Evolutionary conservation across 2,888 invertebrate species (phyloP).

Genomic region (Leptogaster cylindrica): DNA sequence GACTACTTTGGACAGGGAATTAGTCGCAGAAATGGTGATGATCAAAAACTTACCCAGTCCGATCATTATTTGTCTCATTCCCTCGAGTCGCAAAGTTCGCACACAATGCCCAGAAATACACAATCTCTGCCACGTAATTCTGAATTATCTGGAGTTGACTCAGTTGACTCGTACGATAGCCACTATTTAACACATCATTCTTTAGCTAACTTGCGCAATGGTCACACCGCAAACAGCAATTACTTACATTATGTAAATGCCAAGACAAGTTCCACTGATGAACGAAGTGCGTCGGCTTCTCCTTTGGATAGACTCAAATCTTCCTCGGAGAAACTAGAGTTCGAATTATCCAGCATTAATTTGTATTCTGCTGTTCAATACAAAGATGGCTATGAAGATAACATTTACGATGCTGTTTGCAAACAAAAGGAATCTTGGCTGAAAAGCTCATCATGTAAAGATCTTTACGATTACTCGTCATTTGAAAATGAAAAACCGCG

Average conservation of each 20-base stretch:
- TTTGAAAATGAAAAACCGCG: slow-evolving; percentile 65
- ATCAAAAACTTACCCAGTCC: slow-evolving; percentile 57
- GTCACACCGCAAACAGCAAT: slow-evolving; percentile 45
- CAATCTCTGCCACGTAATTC: slow-evolving; percentile 60
- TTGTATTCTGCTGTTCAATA: slow-evolving; percentile 64
- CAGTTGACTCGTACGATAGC: slow-evolving; percentile 61
- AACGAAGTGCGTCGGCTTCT: slow-evolving; percentile 51
- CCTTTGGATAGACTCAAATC: slow-evolving; percentile 53
- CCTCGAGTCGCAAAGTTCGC: slow-evolving; percentile 58
- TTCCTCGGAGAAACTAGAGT: slow-evolving; percentile 64
- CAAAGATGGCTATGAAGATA: slow-evolving; percentile 54
- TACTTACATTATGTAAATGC: slow-evolving; percentile 59
- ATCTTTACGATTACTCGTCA: slow-evolving; percentile 76
- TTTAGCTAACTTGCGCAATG: slow-evolving; percentile 48
- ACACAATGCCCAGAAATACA: slow-evolving; percentile 53
- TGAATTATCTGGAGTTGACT: slow-evolving; percentile 60
- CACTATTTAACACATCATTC: slow-evolving; percentile 60
- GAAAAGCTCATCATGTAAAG: slow-evolving; percentile 82
- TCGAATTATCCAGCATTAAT: slow-evolving; percentile 66
- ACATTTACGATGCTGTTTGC: slow-evolving; percentile 57
- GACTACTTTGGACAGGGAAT: slow-evolving; percentile 58
- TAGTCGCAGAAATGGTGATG: slow-evolving; percentile 51
- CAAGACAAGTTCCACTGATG: slow-evolving; percentile 55
- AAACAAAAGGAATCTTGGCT: slow-evolving; percentile 67
- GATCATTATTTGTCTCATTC: slow-evolving; percentile 59